phyloP scores from a whole-genome alignment of 2,888 invertebrate genomes.

The Graphium colonna region DNA sequence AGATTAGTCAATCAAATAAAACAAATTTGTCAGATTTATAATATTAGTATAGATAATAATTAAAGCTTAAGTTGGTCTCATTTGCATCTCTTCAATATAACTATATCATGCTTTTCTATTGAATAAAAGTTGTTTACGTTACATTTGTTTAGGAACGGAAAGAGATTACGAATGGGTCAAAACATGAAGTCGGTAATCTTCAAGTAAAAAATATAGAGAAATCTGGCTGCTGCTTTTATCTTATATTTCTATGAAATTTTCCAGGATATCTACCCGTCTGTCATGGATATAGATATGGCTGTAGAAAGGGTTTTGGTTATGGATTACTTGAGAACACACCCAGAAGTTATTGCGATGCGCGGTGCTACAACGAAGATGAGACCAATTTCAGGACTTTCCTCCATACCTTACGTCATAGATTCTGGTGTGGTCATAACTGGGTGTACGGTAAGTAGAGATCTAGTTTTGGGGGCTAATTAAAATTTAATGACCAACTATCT shows the following conservation, averaged over 20 bases:
- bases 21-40: too few relatives aligned
- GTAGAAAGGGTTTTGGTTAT: constrained; percentile 77
- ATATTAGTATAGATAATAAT: too few relatives aligned
- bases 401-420: constrained; percentile 77
- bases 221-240: not conserved
- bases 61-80: too few relatives aligned
- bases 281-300: constrained; percentile 81
- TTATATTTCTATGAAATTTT: constrained; percentile 22
- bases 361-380: constrained; percentile 48
- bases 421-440: constrained; percentile 78
- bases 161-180: not conserved
- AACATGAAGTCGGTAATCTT: not conserved
- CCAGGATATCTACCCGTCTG: constrained; percentile 71
- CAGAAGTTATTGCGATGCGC: constrained; percentile 51
- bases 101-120: too few relatives aligned
- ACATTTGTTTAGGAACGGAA: too few relatives aligned
- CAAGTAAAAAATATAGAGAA: not conserved
- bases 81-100: too few relatives aligned
- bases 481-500: too few relatives aligned
- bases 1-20: too few relatives aligned
- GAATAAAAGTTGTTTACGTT: too few relatives aligned
- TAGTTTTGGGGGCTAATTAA: too few relatives aligned
- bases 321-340: constrained; percentile 61
- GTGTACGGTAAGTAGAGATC: constrained; percentile 57
- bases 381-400: constrained; percentile 69